Base-by-base conservation (phyloP, 2,888 invertebrate genomes). In the Rhogogaster chlorosoma region DNA sequence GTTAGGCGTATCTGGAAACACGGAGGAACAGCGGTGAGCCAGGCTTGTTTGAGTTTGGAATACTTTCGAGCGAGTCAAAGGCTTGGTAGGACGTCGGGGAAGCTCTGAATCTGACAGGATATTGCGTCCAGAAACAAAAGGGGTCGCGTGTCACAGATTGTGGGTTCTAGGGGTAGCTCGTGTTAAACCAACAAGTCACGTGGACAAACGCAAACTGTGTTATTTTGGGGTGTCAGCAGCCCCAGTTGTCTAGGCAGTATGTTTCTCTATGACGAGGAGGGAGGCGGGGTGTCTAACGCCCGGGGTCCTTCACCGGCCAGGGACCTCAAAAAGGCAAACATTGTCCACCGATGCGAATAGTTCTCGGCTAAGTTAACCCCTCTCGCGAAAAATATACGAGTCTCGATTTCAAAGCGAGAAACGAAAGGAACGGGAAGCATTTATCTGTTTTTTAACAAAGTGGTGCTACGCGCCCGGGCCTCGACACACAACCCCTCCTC, bases 121-220 rank as follows among this genome's bases (percentile, higher is more conserved):
- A 85, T 85, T 85, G 84, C 84, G 84, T 78, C 80, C 84, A 42
- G 82, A 64, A 70, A 83, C 83, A 83, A 80, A 84, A 80, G 84
- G 84, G 84, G 84, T 85, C 80, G 67, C 84, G 84, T 80, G 84
- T 85, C 71, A 53, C 84, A 85, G 84, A 82, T 82, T 82, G 84
- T 85, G 70, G 84, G 83, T 53, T 70, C 3, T 26, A 45, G 67
- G 83, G 84, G 84, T 71, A 18, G 70, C n/a, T 49, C 70, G 70
- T 53, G 78, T 85, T 84, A 78, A 85, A 82, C 84, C 80, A 85
- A 85, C 84, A 85, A 85, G 84, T 85, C 84, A 85, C 80, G 80
- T 82, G 84, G 84, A 85, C 84, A 85, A 85, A 85, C 84, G 70
- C 82, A 80, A 85, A 36, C 29, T 84, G 67, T 85, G 80, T 82